phyloP scores from a whole-genome alignment of 2,888 invertebrate species.

The Caenorhabditis afra region DNA sequence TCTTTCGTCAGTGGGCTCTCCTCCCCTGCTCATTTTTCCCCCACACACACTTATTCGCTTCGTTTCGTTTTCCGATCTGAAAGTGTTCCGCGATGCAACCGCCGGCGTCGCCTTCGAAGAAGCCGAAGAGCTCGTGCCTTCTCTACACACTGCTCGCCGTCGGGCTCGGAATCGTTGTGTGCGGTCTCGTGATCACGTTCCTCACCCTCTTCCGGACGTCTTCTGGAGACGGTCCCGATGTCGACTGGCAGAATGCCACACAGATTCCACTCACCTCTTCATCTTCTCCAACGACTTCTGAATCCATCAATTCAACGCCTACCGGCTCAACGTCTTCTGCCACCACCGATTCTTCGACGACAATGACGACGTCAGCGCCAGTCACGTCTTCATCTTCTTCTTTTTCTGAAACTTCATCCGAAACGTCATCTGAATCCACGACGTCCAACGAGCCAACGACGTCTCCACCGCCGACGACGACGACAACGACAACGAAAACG shows the following conservation, averaged over 20 bases:
- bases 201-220: constrained; percentile 23
- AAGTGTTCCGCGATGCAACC: constrained; percentile 12
- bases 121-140: constrained; percentile 45
- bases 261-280: constrained; percentile 6
- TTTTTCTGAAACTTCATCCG: too few species aligned
- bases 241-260: constrained; percentile 32
- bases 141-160: constrained; percentile 26
- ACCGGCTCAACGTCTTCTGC: not conserved
- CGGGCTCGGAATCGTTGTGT: constrained; percentile 36
- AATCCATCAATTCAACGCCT: constrained; percentile 14
- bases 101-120: constrained; percentile 39
- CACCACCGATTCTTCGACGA: not conserved
- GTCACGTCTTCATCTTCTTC: not conserved
- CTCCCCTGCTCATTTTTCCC: too few species aligned
- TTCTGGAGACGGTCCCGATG: constrained; percentile 49
- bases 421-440: not conserved
- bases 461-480: constrained; percentile 3
- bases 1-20: too few species aligned
- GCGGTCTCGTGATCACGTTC: constrained; percentile 38
- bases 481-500: constrained; percentile 7
- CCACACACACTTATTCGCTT: not conserved
- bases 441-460: not conserved
- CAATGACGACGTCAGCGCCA: not conserved
- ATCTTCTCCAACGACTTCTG: too few species aligned
- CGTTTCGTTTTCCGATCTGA: constrained; percentile 8